Evolutionary conservation across 2,113 vertebrate genomes (phyloP).

Genomic region (Paraplagusia blochii): DNA sequence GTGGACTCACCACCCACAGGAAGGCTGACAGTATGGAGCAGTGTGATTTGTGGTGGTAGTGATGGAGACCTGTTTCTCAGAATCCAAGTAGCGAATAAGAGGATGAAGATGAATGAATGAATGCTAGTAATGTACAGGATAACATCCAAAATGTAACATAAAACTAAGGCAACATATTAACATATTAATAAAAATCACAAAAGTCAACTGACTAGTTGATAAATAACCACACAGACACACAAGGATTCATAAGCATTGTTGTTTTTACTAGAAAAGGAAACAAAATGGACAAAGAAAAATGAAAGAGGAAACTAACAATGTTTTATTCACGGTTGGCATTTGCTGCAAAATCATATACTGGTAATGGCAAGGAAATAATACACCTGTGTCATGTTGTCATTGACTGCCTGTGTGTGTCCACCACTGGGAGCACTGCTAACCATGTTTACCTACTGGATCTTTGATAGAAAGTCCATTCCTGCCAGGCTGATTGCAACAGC

Average conservation of each 20-base stretch:
- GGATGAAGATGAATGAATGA: no score
- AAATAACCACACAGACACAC: slow-evolving; percentile 54
- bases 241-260: slow-evolving; percentile 51
- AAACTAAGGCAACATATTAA: no score
- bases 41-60: no score
- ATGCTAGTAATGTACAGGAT: no score
- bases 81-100: no score
- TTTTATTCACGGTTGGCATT: slow-evolving; percentile 42
- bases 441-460: slow-evolving; percentile 7
- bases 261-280: slow-evolving; percentile 73
- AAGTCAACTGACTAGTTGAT: background rate
- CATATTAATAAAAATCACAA: background rate
- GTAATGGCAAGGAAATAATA: slow-evolving; percentile 28
- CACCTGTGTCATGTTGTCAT: slow-evolving; percentile 23
- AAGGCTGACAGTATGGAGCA: no score
- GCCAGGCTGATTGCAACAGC: slow-evolving; percentile 16
- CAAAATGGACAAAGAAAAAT: slow-evolving; percentile 58
- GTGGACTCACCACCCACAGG: no score
- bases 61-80: no score
- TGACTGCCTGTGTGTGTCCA: slow-evolving; percentile 20
- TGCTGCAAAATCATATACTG: slow-evolving; percentile 37
- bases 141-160: no score
- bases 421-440: slow-evolving; percentile 10
- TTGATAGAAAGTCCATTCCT: slow-evolving; percentile 16
- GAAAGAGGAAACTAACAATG: slow-evolving; percentile 46